Evolutionary conservation across 2,113 vertebrate species (phyloP).

Genomic region (Lagopus muta): DNA sequence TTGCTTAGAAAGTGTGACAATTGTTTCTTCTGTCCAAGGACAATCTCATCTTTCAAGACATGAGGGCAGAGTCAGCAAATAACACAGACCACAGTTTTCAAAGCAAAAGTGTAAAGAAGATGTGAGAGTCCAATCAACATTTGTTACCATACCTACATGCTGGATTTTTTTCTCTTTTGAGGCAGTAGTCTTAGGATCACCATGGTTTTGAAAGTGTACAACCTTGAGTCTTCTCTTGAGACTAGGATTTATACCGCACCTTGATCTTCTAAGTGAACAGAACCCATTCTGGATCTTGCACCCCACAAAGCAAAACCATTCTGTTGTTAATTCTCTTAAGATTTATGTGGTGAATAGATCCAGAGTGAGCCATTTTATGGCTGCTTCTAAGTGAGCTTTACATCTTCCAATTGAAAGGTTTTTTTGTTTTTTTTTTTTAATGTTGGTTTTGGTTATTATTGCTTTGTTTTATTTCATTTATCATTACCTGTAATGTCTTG

Average conservation of each 20-base stretch:
- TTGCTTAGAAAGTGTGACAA: neutral
- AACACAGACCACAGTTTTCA: neutral
- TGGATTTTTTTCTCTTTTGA: neutral
- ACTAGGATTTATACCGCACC: neutral
- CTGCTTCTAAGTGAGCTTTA: neutral
- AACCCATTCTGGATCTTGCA: neutral
- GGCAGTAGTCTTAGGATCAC: neutral
- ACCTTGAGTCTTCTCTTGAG: neutral
- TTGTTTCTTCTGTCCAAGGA: neutral
- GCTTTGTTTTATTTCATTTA: neutral
- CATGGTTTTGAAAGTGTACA: neutral
- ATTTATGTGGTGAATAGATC: neutral
- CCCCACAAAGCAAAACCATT: neutral
- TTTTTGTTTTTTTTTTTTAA: neutral
- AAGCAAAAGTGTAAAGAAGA: neutral
- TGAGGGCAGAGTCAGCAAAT: neutral
- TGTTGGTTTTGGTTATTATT: neutral
- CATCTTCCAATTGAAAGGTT: neutral
- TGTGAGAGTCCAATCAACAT: neutral
- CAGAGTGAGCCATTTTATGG: neutral
- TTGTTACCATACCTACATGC: neutral
- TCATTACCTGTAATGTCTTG: neutral
- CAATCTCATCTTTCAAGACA: neutral
- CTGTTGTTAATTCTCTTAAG: neutral
- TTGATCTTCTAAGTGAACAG: neutral